phyloP scores from a whole-genome alignment of 2,888 invertebrate species.

The Phyllotreta cruciferae region DNA sequence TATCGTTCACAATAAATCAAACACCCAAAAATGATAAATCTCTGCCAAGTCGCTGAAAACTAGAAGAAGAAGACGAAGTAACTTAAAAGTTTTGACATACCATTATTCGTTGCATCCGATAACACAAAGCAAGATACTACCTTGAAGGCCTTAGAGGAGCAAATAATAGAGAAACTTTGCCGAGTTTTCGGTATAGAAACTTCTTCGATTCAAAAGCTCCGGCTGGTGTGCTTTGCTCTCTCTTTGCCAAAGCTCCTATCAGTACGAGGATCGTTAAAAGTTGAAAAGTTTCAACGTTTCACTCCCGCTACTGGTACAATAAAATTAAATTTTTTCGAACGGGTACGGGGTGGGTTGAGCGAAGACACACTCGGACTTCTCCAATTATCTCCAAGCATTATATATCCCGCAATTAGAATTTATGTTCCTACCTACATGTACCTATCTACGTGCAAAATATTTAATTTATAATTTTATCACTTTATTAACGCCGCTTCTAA shows the following conservation, averaged over 20 bases:
- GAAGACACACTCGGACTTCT: not conserved
- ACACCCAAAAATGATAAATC: constrained; percentile 43
- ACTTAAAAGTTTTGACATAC: constrained; percentile 45
- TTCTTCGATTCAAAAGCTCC: constrained; percentile 41
- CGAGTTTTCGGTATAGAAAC: constrained; percentile 40
- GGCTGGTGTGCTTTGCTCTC: constrained; percentile 23
- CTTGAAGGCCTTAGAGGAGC: constrained; percentile 42
- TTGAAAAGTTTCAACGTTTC: constrained; percentile 38
- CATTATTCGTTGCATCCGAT: constrained; percentile 45
- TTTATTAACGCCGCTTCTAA: too few relatives aligned
- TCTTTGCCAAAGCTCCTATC: constrained; percentile 39
- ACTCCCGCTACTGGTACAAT: constrained; percentile 35
- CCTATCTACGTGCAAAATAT: too few relatives aligned
- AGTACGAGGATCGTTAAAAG: constrained; percentile 40
- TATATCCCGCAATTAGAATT: too few relatives aligned
- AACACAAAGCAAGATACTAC: constrained; percentile 44
- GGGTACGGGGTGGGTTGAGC: not conserved
- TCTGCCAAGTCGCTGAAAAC: constrained; percentile 40
- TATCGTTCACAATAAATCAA: constrained; percentile 37
- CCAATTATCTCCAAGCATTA: not conserved
- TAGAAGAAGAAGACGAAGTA: constrained; percentile 36
- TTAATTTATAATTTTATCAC: too few relatives aligned
- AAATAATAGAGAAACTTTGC: constrained; percentile 45
- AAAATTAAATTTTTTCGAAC: constrained; percentile 37
- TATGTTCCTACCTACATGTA: too few relatives aligned